Percentiles rank a stretch among this genome's conserved stretches.
Evolutionary conservation across 1,140 invertebrate species (phyloP).

Genomic region (Galendromus occidentalis): DNA sequence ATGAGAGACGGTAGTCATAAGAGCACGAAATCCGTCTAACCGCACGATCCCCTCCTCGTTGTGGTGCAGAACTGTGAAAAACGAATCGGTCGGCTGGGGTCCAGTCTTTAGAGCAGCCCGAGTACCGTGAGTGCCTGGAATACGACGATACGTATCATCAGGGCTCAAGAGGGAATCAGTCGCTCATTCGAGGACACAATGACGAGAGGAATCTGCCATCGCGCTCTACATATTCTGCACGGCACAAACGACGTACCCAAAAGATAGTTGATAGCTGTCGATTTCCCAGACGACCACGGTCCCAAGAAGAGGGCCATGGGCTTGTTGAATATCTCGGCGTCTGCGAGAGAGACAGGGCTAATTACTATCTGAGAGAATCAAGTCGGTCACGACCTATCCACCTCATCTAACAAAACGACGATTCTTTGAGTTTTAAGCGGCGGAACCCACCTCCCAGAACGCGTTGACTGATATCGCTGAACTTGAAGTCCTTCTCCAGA

Average conservation of each 20-base stretch:
- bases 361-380: no score
- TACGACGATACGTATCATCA: not conserved
- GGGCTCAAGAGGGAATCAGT: not conserved
- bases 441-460: slow-evolving; percentile 15
- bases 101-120: slow-evolving; percentile 61
- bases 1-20: not conserved
- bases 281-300: slow-evolving; percentile 86
- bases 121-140: slow-evolving; percentile 47
- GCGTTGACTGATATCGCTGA: slow-evolving; percentile 70
- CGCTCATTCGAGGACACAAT: not conserved
- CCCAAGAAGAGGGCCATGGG: slow-evolving; percentile 79
- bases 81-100: slow-evolving; percentile 58
- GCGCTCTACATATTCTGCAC: no score
- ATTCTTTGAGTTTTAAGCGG: not conserved
- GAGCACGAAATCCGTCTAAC: not conserved
- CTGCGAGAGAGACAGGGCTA: slow-evolving; percentile 28
- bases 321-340: slow-evolving; percentile 85
- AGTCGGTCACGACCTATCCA: no score
- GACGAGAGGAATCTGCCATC: no score
- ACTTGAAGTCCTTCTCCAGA: slow-evolving; percentile 69
- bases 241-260: slow-evolving; percentile 35
- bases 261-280: slow-evolving; percentile 78
- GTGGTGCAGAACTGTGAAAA: slow-evolving; percentile 79
- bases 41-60: slow-evolving; percentile 39
- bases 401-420: not conserved